Evolutionary conservation across 1,140 invertebrate species (phyloP).

Genomic region (Drosophila neocordata): DNA sequence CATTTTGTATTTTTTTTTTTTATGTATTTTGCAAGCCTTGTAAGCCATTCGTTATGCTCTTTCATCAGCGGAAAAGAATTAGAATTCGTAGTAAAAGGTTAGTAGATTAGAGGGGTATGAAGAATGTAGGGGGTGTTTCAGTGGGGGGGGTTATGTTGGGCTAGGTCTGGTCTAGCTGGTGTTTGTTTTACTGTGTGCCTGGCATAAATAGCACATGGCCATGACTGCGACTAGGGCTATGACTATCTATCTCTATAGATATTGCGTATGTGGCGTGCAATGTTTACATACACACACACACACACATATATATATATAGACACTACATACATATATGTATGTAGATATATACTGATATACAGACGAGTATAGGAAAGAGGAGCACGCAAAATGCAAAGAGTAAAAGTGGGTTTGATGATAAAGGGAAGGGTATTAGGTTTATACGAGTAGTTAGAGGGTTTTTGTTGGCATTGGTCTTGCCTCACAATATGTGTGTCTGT

Average conservation of each 20-base stretch:
- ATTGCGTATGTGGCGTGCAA: conserved; percentile 43
- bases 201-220: conserved; percentile 58
- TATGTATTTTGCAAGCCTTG: neutral
- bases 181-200: conserved; percentile 48
- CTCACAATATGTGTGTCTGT: neutral
- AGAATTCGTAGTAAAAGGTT: neutral
- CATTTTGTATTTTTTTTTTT: neutral
- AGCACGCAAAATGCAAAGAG: conserved; percentile 29
- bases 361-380: neutral
- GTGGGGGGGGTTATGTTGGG: neutral
- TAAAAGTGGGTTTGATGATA: conserved; percentile 4
- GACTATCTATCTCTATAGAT: conserved; percentile 34
- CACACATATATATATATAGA: neutral
- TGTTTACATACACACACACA: conserved; percentile 33
- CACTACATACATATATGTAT: too few species aligned
- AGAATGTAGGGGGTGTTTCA: too few species aligned
- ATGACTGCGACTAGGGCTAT: conserved; percentile 22
- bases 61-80: conserved; percentile 1
- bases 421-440: conserved; percentile 9
- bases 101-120: neutral
- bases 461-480: conserved; percentile 8
- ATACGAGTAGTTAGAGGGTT: neutral
- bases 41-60: conserved; percentile 2
- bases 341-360: too few species aligned
- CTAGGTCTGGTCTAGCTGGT: conserved; percentile 21